Conservation (phyloP, 2,888 invertebrate species). For the Cylindroiulus punctatus region DNA sequence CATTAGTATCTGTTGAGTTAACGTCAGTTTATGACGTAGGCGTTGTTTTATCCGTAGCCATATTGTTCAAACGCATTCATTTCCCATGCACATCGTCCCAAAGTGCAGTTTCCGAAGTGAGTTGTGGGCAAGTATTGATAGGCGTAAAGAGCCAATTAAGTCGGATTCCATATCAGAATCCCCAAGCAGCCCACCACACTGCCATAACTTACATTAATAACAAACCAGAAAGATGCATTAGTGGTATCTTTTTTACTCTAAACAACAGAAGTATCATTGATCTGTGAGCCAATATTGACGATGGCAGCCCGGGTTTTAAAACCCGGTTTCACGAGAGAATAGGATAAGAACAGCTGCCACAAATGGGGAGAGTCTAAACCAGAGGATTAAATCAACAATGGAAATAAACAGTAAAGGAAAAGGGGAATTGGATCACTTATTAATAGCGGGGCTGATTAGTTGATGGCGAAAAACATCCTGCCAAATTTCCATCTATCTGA, state of each 20-base stretch:
- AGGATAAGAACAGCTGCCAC: neutral
- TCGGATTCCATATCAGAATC: neutral
- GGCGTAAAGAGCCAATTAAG: neutral
- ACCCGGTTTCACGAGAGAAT: neutral
- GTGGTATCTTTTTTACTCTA: neutral
- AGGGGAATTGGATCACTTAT: constrained; percentile 4
- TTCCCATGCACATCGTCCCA: neutral
- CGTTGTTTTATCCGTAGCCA: too few species aligned
- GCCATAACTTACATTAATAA: neutral
- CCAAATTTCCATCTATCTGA: neutral
- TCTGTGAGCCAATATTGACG: constrained; percentile 18
- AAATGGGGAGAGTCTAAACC: constrained; percentile 20
- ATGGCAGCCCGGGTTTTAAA: constrained; percentile 1
- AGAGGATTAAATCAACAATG: constrained; percentile 17
- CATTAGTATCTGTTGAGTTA: too few species aligned
- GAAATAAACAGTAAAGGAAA: neutral
- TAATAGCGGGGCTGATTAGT: neutral
- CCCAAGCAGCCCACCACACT: neutral
- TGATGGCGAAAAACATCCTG: neutral
- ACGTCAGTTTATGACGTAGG: too few species aligned
- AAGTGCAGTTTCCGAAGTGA: neutral
- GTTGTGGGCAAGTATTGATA: neutral
- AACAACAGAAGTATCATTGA: constrained; percentile 33
- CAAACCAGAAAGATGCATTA: constrained; percentile 38
- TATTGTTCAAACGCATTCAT: neutral